Percentiles rank a stretch among this genome's conserved stretches.
Conservation (phyloP, 2,113 vertebrate species). For the Silurus asotus region DNA sequence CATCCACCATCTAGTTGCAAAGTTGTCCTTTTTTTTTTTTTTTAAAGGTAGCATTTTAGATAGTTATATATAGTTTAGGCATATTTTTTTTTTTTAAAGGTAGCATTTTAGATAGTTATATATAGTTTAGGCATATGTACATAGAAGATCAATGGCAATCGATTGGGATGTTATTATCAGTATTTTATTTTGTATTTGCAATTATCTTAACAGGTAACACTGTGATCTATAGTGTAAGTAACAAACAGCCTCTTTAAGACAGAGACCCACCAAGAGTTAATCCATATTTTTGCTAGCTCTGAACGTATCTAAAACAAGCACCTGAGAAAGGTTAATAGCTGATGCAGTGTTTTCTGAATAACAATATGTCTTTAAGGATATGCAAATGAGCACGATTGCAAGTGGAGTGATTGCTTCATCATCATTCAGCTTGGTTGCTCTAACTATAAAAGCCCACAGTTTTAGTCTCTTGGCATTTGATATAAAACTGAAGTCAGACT, state of each 20-base stretch:
- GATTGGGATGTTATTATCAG: background rate
- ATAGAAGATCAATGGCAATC: background rate
- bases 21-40: background rate
- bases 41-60: background rate
- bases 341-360: background rate
- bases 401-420: background rate
- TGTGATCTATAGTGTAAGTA: background rate
- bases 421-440: background rate
- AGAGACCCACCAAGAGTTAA: background rate
- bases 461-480: slow-evolving; percentile 6
- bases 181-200: background rate
- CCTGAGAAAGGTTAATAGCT: background rate
- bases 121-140: background rate
- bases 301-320: slow-evolving; percentile 12
- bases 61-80: background rate
- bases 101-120: background rate
- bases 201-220: background rate
- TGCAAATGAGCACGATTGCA: background rate
- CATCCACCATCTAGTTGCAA: background rate
- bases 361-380: background rate
- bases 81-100: background rate
- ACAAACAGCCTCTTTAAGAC: background rate
- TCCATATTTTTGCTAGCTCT: background rate
- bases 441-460: background rate
- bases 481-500: slow-evolving; percentile 2